Percentiles rank a stretch among this genome's conserved stretches.
These are phyloP conservation scores for Sweltsa coloradensis DNA, from an alignment of 1,140 invertebrate genomes.

Conservation along the genomic window DNA sequence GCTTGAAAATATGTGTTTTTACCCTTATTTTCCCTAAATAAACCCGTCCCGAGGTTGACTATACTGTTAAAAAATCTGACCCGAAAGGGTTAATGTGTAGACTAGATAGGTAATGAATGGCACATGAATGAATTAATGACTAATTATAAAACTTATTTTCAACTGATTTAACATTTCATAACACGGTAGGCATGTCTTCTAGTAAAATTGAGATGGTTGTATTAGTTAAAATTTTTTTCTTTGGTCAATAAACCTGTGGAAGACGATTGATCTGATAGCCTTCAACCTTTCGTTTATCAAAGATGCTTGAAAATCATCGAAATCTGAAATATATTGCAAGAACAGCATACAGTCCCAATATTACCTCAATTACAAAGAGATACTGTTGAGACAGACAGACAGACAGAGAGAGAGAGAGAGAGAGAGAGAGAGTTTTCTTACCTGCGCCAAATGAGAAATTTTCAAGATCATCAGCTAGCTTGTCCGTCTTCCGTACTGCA, in stretches of 20 bases:
- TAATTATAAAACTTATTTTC: neutral
- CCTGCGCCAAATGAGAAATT: conserved; percentile 18
- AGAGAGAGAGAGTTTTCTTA: conserved; percentile 26
- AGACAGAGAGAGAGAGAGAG: conserved; percentile 15
- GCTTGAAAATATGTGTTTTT: too few species aligned
- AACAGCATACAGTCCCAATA: neutral
- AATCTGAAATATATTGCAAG: neutral
- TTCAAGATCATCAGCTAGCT: conserved; percentile 25
- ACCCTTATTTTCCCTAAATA: too few species aligned
- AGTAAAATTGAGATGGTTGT: neutral
- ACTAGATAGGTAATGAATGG: too few species aligned
- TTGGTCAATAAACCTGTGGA: neutral
- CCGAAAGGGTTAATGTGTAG: too few species aligned
- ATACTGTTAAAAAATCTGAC: too few species aligned
- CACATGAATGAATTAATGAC: too few species aligned
- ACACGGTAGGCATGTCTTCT: neutral
- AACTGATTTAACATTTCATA: neutral
- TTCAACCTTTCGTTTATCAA: neutral
- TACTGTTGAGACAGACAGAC: neutral
- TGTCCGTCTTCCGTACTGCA: conserved; percentile 25
- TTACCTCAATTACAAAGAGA: neutral
- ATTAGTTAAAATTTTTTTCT: neutral
- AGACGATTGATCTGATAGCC: neutral
- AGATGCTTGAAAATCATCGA: neutral
- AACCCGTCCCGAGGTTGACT: too few species aligned